Conservation (phyloP, 2,888 invertebrate species). For the Spisula subtruncata region DNA sequence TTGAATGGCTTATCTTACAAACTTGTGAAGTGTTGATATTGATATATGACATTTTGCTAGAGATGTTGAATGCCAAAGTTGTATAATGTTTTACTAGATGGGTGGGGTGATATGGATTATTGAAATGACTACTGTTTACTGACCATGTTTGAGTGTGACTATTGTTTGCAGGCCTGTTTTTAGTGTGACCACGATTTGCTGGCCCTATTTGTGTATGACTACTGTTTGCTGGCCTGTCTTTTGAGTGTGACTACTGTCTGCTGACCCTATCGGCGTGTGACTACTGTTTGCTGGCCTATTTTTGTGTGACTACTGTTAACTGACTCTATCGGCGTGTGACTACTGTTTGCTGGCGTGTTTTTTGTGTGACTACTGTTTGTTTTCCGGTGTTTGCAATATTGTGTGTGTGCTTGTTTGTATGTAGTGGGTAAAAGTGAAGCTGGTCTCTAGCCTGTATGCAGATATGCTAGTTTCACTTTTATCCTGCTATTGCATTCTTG, state of each 20-base stretch:
- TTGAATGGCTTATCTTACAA: neutral
- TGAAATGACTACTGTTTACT: neutral
- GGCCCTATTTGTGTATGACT: no score
- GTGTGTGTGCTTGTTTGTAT: no score
- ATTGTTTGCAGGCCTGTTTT: neutral
- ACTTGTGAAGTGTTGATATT: neutral
- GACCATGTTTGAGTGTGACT: neutral
- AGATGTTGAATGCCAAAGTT: neutral
- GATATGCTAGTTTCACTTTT: no score
- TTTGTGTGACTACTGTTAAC: neutral
- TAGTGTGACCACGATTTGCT: neutral
- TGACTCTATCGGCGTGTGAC: neutral
- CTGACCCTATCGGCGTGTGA: no score
- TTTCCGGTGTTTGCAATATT: no score
- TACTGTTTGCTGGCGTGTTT: neutral
- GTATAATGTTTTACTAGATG: neutral
- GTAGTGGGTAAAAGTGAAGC: no score
- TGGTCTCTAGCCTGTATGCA: no score
- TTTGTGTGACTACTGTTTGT: neutral
- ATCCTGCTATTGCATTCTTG: no score
- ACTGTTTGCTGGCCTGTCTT: neutral
- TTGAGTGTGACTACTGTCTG: neutral
- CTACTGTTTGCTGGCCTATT: neutral
- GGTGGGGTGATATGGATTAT: neutral
- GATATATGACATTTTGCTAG: neutral